Base-by-base conservation (phyloP, 2,888 invertebrate genomes). In the Drosophila suboccidentalis region DNA sequence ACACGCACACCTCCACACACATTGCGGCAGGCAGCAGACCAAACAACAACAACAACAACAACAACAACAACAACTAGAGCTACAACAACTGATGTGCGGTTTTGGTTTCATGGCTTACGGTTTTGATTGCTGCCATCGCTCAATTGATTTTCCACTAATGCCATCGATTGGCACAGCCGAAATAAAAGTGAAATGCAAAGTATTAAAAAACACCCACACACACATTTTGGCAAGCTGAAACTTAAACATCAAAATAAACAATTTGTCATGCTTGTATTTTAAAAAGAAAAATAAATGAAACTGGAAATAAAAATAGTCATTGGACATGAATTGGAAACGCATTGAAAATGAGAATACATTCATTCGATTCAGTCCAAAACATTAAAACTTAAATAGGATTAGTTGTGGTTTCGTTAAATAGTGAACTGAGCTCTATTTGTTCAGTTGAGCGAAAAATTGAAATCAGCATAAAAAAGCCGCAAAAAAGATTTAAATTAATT, bases 61-160 rank as follows among this genome's bases (percentile, higher is more conserved):
- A 43, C 29, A 53, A 43, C 19, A 47, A 38, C 15, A 58, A 70
- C 13, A 57, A 43, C 47, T 15, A 60, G 32, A 11, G 43, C 58
- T 38, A 65, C 59, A 64, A 65, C 64, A 79, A 79, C 74, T 79
- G 79, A 89, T 75, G 78, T 87, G 76, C 79, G 85, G 89, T 85
- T 85, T 83, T 80, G 89, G 81, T 85, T 83, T 87, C 84, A 75
- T 87, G 87, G 89, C 84, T 84, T 87, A 83, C 77, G 87, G 76
- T 81, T 85, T 88, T 84, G 89, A 85, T 87, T 85, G 87, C 85
- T 87, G 84, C 71, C 89, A 89, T 87, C 84, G 89, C 87, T 85
- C 84, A 85, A 85, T 85, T 87, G 89, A 89, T 86, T 85, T 89
- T 78, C 84, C 89, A 83, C 84, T 84, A 84, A 84, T 84, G 84